These are phyloP conservation scores for Alviniconcha marisindica DNA, from an alignment of 1,140 invertebrate genomes.

Conservation along the genomic window DNA sequence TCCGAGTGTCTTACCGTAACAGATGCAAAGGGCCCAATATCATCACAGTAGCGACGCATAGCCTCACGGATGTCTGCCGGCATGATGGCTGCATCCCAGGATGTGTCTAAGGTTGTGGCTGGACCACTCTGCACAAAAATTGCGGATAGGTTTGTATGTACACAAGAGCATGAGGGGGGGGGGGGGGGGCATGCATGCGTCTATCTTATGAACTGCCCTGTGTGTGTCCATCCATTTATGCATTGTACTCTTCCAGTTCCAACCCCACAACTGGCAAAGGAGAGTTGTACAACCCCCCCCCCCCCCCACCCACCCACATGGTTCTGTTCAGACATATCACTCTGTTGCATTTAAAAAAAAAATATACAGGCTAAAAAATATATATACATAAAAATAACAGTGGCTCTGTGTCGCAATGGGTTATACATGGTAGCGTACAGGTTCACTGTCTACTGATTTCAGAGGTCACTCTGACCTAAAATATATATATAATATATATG, in stretches of 20 bases:
- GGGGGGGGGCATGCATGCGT: not conserved
- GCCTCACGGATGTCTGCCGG: conserved; percentile 80
- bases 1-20: conserved; percentile 68
- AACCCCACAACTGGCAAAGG: too few species aligned
- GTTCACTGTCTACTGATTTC: too few species aligned
- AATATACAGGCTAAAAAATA: too few species aligned
- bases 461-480: too few species aligned
- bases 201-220: not conserved
- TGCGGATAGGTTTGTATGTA: not conserved
- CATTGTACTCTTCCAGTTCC: too few species aligned
- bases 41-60: conserved; percentile 77
- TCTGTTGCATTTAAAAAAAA: too few species aligned
- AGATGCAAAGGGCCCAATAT: conserved; percentile 67
- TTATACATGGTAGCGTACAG: too few species aligned
- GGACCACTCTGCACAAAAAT: conserved; percentile 53
- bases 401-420: too few species aligned
- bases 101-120: conserved; percentile 52
- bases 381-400: too few species aligned
- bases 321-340: too few species aligned
- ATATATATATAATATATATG: too few species aligned
- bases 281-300: not conserved
- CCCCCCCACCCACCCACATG: not conserved
- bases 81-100: conserved; percentile 73
- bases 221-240: not conserved
- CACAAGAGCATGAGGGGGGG: not conserved